Base-by-base conservation (phyloP, 2,888 invertebrate species). In the Cryptus armator region DNA sequence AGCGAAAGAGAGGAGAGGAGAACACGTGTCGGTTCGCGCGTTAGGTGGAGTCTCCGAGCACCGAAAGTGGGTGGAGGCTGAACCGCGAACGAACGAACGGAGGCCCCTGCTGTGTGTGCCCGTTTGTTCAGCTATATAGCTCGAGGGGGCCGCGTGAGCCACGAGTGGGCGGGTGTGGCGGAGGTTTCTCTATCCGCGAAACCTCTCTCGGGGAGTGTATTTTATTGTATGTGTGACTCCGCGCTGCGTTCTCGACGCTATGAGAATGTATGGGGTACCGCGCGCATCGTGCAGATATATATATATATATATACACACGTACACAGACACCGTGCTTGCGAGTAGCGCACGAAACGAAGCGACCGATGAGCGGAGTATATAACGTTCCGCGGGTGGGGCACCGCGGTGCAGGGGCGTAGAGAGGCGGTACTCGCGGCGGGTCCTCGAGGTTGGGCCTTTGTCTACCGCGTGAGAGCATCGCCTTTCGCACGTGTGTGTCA, bases 161-260 rank as follows among this genome's bases (percentile, higher is more conserved):
- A 94, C 95, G 95, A 95, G 95, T 95, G 95, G 95, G 95, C 95
- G 92, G 92, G 93, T 91, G 91, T 92, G 91, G 91, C 89, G 89
- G 86, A 87, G 94, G 94, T 74, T 79, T 66, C 77, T 48, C 83
- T 83, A 80, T 82, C 94, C 10, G 94, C 94, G 93, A 85, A 81
- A 78, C 92, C 93, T 94, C 95, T 95, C 95, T 94, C 24, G 24
- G 94, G 94, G 53, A 14, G 53, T 53, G 53, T 53, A 9, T 53
- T 16, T 53, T 53, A n/a, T 3, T 48, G 14, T 48, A 48, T 48
- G 14, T 48, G 46, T 14, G 14, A 9, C 10, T 14, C 12, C 24
- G 59, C 24, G 24, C 24, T 59, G 2, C 24, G 29, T 59, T 10
- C 24, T 19, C 24, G 7, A 12, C 1, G 19, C 24, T 59, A 14